These are phyloP conservation scores for Cephalopterus ornatus DNA, from an alignment of 2,113 vertebrate species.

Conservation along the genomic window DNA sequence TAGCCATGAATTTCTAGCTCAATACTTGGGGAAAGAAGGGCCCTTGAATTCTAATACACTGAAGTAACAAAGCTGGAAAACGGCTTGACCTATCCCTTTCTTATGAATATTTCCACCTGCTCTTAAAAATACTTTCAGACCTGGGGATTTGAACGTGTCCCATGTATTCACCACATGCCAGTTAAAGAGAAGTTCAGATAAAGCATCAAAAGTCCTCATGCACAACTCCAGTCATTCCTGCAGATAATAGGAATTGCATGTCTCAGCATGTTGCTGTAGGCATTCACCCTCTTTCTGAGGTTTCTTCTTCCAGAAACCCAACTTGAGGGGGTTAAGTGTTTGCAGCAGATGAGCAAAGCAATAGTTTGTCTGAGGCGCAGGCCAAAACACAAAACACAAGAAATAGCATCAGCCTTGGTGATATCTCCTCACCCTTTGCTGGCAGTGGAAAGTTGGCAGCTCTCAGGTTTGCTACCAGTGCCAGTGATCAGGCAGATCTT, in stretches of 20 bases:
- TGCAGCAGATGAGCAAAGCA: neutral
- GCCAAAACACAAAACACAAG: neutral
- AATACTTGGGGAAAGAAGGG: neutral
- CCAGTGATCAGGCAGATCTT: neutral
- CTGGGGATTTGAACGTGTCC: neutral
- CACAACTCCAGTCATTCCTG: neutral
- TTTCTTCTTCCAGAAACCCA: neutral
- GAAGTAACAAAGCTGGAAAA: neutral
- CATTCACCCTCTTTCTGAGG: neutral
- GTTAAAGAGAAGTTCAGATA: neutral
- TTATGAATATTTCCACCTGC: fast-evolving
- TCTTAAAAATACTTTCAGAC: neutral
- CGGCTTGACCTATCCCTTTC: neutral
- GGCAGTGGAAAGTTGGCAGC: neutral
- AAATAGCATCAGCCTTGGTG: neutral
- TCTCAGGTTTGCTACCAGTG: neutral
- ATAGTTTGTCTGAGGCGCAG: neutral
- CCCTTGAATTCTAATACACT: neutral
- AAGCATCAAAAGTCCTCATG: neutral
- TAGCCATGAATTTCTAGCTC: neutral
- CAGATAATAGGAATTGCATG: neutral
- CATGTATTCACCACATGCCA: neutral
- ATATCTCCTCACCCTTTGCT: neutral
- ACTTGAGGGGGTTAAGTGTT: neutral
- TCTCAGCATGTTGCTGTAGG: neutral